Conservation (phyloP, 2,113 vertebrate genomes). For the Prunella fulvescens region DNA sequence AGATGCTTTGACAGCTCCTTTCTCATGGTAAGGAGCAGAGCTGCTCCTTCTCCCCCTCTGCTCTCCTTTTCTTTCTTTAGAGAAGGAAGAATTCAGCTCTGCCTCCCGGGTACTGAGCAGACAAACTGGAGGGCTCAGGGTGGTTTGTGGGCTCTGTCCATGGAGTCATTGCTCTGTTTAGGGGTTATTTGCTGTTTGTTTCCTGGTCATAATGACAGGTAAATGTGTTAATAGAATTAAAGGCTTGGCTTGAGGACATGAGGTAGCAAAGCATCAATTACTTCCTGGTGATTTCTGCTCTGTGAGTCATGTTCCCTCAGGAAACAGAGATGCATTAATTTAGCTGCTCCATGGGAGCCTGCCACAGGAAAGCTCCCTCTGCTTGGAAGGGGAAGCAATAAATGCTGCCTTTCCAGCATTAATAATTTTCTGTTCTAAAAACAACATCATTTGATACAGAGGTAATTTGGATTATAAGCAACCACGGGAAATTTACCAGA, state of each 20-base stretch:
- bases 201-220: background rate
- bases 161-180: background rate
- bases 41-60: slow-evolving; percentile 9
- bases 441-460: background rate
- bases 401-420: background rate
- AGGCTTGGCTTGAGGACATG: background rate
- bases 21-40: slow-evolving; percentile 53
- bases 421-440: background rate
- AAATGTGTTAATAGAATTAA: background rate
- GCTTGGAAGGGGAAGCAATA: background rate
- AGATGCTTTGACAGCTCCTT: slow-evolving; percentile 58
- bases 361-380: background rate
- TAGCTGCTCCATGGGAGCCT: background rate
- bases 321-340: background rate
- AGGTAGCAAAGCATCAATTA: background rate
- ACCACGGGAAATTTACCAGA: background rate
- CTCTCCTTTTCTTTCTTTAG: slow-evolving; percentile 1
- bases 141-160: background rate
- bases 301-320: accelerated
- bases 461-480: background rate
- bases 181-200: background rate
- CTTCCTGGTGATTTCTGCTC: background rate
- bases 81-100: background rate
- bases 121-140: background rate
- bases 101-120: background rate